phyloP scores from a whole-genome alignment of 2,113 vertebrate genomes.

The Toxotes jaculatrix region DNA sequence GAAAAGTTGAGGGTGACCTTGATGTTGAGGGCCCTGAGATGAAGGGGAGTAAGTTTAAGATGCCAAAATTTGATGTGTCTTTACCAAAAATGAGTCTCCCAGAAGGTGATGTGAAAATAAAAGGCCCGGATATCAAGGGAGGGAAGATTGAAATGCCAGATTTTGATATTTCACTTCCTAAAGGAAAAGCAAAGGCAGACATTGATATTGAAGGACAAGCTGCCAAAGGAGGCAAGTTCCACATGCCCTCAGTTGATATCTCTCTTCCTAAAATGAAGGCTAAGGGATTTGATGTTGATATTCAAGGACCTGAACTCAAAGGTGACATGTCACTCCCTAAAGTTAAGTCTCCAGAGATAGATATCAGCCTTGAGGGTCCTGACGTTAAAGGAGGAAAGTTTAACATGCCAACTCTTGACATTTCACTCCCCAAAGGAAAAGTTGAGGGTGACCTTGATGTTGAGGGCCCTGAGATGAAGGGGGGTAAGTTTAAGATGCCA shows the following conservation, averaged over 20 bases:
- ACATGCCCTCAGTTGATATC: constrained; percentile 74
- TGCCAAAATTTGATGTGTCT: constrained; percentile 55
- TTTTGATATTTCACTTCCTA: constrained; percentile 54
- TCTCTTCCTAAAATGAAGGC: constrained; percentile 76
- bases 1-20: constrained; percentile 38
- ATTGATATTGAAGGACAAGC: constrained; percentile 1
- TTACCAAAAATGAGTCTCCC: constrained; percentile 47
- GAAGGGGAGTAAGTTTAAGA: constrained; percentile 34
- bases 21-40: too few relatives aligned
- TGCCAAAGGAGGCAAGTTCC: constrained; percentile 51
- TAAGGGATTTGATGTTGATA: constrained; percentile 41
- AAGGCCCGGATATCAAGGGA: background rate
- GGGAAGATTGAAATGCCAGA: constrained; percentile 66
- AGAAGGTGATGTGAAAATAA: constrained; percentile 29
- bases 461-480: background rate
- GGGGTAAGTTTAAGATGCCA: constrained; percentile 49
- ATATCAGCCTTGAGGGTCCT: background rate
- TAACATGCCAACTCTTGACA: constrained; percentile 59
- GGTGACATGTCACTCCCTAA: constrained; percentile 72
- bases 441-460: background rate
- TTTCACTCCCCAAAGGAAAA: constrained; percentile 74
- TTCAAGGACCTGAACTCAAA: constrained; percentile 53
- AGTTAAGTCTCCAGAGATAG: constrained; percentile 43
- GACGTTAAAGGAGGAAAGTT: constrained; percentile 55
- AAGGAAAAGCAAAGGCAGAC: constrained; percentile 50